phyloP scores from a whole-genome alignment of 2,888 invertebrate genomes.

The Scelioninae gen. 2 region DNA sequence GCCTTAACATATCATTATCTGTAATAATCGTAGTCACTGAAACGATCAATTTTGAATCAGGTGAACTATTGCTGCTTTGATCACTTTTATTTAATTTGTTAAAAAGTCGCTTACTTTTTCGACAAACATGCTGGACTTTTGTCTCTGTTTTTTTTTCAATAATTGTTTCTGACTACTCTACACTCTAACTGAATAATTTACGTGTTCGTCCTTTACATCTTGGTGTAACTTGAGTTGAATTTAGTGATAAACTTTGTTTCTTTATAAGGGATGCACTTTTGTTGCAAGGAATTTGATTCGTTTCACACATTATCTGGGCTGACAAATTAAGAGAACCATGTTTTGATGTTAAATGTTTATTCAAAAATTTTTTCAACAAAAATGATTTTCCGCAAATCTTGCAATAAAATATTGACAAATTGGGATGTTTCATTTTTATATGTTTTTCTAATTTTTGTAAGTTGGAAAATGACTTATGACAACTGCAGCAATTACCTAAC shows the following conservation, averaged over 20 bases:
- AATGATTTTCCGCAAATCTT: conserved; percentile 17
- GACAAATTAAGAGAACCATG: background rate
- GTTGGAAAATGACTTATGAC: conserved; percentile 1
- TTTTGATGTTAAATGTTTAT: conserved; percentile 6
- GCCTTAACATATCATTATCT: background rate
- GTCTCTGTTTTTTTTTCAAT: conserved; percentile 15
- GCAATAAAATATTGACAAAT: conserved; percentile 11
- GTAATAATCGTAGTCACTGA: conserved; percentile 33
- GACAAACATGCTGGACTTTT: no score
- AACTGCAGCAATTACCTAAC: conserved; percentile 16
- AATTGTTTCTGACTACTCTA: conserved; percentile 23
- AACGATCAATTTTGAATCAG: conserved; percentile 28
- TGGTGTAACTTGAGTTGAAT: background rate
- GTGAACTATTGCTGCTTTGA: background rate
- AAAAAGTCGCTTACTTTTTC: conserved; percentile 21
- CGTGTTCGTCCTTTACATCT: background rate
- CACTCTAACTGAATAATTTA: conserved; percentile 11
- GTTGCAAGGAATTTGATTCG: background rate
- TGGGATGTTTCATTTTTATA: conserved; percentile 2
- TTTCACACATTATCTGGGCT: background rate
- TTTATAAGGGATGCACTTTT: no score
- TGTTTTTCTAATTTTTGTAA: conserved; percentile 17
- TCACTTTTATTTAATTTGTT: background rate
- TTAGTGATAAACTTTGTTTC: background rate
- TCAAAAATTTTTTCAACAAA: conserved; percentile 1